phyloP scores from a whole-genome alignment of 2,797 vertebrate genomes.

The Chelonia mydas region DNA sequence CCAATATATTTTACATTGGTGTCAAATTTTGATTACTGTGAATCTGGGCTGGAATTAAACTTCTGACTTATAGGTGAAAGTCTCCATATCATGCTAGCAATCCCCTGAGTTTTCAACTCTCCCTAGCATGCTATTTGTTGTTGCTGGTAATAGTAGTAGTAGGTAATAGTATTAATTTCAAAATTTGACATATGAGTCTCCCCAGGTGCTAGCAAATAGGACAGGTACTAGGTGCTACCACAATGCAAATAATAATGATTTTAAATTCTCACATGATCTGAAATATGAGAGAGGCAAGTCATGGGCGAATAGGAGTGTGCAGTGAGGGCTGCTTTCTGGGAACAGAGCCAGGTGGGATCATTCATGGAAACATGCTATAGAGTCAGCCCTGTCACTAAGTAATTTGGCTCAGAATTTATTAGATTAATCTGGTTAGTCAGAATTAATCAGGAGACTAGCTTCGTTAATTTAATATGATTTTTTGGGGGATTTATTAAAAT shows the following conservation, averaged over 20 bases:
- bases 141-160: too few relatives aligned
- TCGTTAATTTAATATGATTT: background rate
- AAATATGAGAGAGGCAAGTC: background rate
- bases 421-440: background rate
- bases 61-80: background rate
- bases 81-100: background rate
- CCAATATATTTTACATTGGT: background rate
- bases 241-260: background rate
- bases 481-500: background rate
- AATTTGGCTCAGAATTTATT: background rate
- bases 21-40: background rate
- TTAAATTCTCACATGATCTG: background rate
- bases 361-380: background rate
- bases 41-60: background rate
- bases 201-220: background rate
- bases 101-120: background rate
- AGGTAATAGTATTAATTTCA: accelerated
- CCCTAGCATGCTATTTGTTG: background rate
- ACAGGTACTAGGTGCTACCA: background rate
- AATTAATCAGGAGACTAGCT: background rate
- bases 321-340: conserved; percentile 29
- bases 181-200: background rate
- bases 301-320: background rate
- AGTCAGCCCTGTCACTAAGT: background rate
- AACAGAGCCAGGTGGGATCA: background rate